Percentiles rank a stretch among this genome's conserved stretches.
These are phyloP conservation scores for Sesia apiformis DNA, from an alignment of 2,888 invertebrate genomes.

Conservation along the genomic window DNA sequence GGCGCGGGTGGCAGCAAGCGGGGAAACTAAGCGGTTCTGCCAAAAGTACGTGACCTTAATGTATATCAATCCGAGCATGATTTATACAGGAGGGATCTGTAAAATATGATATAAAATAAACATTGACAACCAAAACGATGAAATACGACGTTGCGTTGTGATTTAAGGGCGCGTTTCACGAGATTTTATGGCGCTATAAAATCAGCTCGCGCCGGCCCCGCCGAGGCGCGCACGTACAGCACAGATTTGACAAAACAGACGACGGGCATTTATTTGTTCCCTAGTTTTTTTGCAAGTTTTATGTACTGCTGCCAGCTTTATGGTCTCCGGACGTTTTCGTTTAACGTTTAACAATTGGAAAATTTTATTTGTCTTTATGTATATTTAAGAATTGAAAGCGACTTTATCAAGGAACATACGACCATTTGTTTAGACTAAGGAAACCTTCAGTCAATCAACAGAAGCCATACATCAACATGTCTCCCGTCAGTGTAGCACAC, in stretches of 20 bases:
- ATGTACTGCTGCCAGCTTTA: constrained; percentile 49
- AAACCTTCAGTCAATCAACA: too few relatives aligned
- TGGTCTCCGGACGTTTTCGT: constrained; percentile 46
- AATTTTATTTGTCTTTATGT: background rate
- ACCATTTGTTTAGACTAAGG: too few relatives aligned
- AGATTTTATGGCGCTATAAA: constrained; percentile 73
- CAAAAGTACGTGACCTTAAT: constrained; percentile 71
- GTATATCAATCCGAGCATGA: constrained; percentile 69
- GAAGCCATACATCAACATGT: too few relatives aligned
- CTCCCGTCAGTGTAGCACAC: too few relatives aligned
- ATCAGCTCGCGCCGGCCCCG: constrained; percentile 52
- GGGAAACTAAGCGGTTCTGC: constrained; percentile 61
- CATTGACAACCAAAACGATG: constrained; percentile 74
- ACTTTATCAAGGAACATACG: too few relatives aligned
- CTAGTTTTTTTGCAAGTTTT: constrained; percentile 57
- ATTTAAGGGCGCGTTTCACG: constrained; percentile 72
- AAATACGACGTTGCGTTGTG: constrained; percentile 69
- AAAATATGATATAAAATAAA: constrained; percentile 76
- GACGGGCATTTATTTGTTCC: constrained; percentile 66
- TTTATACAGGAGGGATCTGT: constrained; percentile 69
- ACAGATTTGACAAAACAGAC: constrained; percentile 74
- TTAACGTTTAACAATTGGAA: constrained; percentile 48
- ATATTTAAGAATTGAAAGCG: too few relatives aligned
- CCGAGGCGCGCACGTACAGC: constrained; percentile 51
- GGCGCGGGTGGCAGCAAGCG: constrained; percentile 17